Conservation (phyloP, 2,888 invertebrate species). For the Hyppa rectilinea region DNA sequence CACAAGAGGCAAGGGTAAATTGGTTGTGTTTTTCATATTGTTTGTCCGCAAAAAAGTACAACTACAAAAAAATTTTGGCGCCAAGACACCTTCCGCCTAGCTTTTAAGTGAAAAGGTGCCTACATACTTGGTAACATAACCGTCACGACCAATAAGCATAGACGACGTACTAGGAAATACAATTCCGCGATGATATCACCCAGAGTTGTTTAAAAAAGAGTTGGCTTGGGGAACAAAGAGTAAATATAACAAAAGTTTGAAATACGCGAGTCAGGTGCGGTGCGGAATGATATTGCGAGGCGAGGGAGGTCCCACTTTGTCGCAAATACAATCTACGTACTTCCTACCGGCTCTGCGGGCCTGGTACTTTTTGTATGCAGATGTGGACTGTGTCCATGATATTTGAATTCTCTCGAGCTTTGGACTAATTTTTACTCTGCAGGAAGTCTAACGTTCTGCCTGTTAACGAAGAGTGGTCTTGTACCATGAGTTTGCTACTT, state of each 20-base stretch:
- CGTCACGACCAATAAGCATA: slow-evolving; percentile 24
- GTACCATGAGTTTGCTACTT: not conserved
- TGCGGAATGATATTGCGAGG: slow-evolving; percentile 58
- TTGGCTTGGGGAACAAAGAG: slow-evolving; percentile 59
- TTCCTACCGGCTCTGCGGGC: slow-evolving; percentile 35
- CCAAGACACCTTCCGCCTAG: slow-evolving; percentile 5
- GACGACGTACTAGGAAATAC: slow-evolving; percentile 23
- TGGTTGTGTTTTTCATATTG: not conserved
- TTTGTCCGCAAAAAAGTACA: not conserved
- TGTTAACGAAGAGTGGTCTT: not conserved
- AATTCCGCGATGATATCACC: slow-evolving; percentile 47
- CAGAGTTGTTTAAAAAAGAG: slow-evolving; percentile 55
- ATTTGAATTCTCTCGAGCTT: slow-evolving; percentile 34
- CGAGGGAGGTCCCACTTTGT: slow-evolving; percentile 48
- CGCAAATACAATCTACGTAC: slow-evolving; percentile 61
- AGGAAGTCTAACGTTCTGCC: not conserved
- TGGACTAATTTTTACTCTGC: not conserved
- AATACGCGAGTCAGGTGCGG: slow-evolving; percentile 65
- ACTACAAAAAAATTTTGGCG: not conserved
- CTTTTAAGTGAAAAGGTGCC: no score
- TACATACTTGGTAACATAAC: slow-evolving; percentile 28
- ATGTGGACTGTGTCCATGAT: slow-evolving; percentile 17
- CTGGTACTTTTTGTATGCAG: slow-evolving; percentile 39
- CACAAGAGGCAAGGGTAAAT: not conserved
- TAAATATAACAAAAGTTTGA: slow-evolving; percentile 64